Evolutionary conservation across 2,113 vertebrate species (phyloP).

Genomic region (Dipodomys ordii): DNA sequence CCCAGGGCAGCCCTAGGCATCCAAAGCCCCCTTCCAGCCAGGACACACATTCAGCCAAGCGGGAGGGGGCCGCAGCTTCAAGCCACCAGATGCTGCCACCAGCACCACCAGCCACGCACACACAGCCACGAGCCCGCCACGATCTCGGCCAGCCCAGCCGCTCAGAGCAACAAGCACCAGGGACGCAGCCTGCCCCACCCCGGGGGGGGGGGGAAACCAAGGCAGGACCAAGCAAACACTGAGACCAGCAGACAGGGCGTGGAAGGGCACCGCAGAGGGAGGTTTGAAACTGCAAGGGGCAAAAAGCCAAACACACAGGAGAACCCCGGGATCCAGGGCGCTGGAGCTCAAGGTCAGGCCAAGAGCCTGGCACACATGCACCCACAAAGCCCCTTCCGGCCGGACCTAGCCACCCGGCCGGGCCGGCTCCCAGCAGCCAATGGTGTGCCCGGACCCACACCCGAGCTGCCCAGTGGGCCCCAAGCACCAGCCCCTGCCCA

Average conservation of each 20-base stretch:
- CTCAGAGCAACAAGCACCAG: not conserved
- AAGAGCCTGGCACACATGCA: conserved; percentile 43
- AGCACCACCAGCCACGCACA: conserved; percentile 24
- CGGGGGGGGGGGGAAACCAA: not conserved
- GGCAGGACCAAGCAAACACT: conserved; percentile 26
- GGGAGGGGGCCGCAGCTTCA: conserved; percentile 22
- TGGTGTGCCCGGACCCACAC: not conserved
- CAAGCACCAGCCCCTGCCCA: not conserved
- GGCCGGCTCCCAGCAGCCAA: not conserved
- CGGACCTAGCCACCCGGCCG: not conserved
- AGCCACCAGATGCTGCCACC: conserved; percentile 25
- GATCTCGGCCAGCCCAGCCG: not conserved
- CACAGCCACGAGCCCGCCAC: conserved; percentile 6
- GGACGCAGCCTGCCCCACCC: not conserved
- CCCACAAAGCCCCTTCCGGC: not conserved
- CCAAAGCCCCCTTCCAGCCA: conserved; percentile 63
- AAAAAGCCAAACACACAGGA: not conserved
- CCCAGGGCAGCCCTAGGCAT: conserved; percentile 58
- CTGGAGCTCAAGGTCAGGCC: not conserved
- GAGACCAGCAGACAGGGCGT: conserved; percentile 11
- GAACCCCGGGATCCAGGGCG: not conserved
- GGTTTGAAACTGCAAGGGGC: not conserved
- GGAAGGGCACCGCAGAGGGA: not conserved
- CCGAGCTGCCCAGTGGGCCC: not conserved
- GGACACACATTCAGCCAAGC: conserved; percentile 53